Percentiles rank a stretch among this genome's conserved stretches.
Evolutionary conservation across 2,888 invertebrate species (phyloP).

Genomic region (Eulithis prunata): DNA sequence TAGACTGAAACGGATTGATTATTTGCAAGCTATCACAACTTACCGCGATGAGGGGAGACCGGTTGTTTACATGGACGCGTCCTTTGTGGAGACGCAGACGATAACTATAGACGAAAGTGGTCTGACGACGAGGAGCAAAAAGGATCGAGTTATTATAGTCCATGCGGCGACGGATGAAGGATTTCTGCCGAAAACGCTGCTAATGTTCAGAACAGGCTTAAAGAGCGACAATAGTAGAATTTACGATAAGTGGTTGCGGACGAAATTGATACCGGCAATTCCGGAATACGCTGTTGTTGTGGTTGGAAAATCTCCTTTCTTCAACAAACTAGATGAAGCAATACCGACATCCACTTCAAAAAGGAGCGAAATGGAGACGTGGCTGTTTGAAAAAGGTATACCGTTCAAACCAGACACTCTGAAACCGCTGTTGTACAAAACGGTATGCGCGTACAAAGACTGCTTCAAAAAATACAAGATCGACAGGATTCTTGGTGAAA

Average conservation of each 20-base stretch:
- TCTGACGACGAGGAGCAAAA: constrained; percentile 1
- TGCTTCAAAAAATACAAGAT: constrained; percentile 24
- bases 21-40: constrained; percentile 13
- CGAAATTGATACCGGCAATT: constrained; percentile 20
- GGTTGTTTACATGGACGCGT: constrained; percentile 11
- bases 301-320: constrained; percentile 18
- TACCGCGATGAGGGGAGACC: constrained; percentile 18
- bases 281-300: constrained; percentile 20
- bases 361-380: constrained; percentile 18
- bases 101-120: constrained; percentile 5
- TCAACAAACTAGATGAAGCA: constrained; percentile 21
- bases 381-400: constrained; percentile 26
- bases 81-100: constrained; percentile 5
- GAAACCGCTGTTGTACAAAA: constrained; percentile 23
- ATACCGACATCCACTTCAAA: constrained; percentile 15
- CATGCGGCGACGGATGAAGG: constrained; percentile 21
- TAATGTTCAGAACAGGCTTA: constrained; percentile 16
- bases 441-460: constrained; percentile 18
- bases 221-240: constrained; percentile 10
- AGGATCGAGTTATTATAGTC: constrained; percentile 12
- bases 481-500: constrained; percentile 10
- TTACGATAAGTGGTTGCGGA: constrained; percentile 25
- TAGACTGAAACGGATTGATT: constrained; percentile 24
- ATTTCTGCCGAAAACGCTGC: constrained; percentile 14
- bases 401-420: constrained; percentile 14